Base-by-base conservation (phyloP, 2,113 vertebrate species). In the Motacilla alba region DNA sequence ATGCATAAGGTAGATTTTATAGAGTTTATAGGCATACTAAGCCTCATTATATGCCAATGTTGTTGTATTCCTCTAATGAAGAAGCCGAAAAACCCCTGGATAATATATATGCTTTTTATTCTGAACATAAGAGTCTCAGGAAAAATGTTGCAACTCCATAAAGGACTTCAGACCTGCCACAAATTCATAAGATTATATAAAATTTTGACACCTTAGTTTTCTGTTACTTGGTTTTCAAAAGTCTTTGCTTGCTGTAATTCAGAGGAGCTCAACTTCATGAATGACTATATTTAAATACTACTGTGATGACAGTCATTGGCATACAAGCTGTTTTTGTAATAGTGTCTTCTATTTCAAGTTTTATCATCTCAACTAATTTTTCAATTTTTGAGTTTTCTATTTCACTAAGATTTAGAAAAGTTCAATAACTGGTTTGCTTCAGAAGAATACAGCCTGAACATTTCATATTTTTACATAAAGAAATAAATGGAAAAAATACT, bases 31-130 rank as follows among this genome's bases (percentile, higher is more conserved):
- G 91, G 12, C 20, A 69, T 60, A 16, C 6, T 72, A 49, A 79
- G 6, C 3, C 3, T 76, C 20, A 56, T 47, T 75, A 83, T 83
- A 64, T 55, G 30, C 27, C 13, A 35, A 13, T 7, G 5, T 37
- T 58, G 13, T 24, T 67, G 3, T n/a, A 59, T 4, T 73, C 4
- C 7, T 83, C 53, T 31, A 49, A 2, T 12, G 15, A n/a, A 67
- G 18, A 49, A 55, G 11, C 4, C 35, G 19, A 87, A 67, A 13
- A 2, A 0, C 0, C 12, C 15, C 22, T 13, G 27, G 26, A 35
- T 14, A 85, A 47, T 27, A 41, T n/a, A 41, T 55, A 11, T 62
- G 13, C 5, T 5, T 56, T 68, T 60, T 52, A 13, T 60, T 74
- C 10, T 88, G n/a, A 22, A 35, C 3, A 3, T 19, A 50, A 10